Base-by-base conservation (phyloP, 23 tunicate genomes). In the Pegea sp. region DNA sequence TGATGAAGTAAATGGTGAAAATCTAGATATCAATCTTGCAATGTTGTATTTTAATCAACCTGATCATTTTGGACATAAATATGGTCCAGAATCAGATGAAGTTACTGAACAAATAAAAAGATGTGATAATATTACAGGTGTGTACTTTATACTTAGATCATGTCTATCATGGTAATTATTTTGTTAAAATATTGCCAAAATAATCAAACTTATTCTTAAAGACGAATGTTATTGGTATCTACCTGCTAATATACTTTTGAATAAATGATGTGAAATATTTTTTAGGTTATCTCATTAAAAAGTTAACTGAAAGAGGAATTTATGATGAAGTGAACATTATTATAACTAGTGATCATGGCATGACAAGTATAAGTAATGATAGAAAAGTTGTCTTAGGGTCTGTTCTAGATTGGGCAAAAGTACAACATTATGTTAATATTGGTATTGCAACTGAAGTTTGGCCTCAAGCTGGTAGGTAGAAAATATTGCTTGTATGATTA, bases 311-410 rank as follows among this genome's bases (percentile, higher is more conserved):
- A 46, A 60, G 48, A 43, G 57, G 59, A 16, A 24, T 81, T 26
- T 74, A 30, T 48, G 80, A 66, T 20, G 28, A 68, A 19, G 74
- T 81, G 18, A 72, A 81, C 53, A 71, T 81, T 4, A 81, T 81
- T 23, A 81, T 81, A 28, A 81, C 93, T 20, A 81, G 93, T 62
- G 93, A 81, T 49, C 93, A 81, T 61, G 93, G 93, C 44, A 66
- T 81, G 75, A 58, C 81, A 28, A 5, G 53, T 22, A 46, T 81
- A 46, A 62, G 46, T 29, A 53, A 72, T 51, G 44, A 43, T 0
- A 62, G 70, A 51, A 65, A 63, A 7, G 53, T 72, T 20, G 48
- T 76, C 7, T 30, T 81, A 3, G 56, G 56, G 1, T 67, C 69
- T 23, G 62, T 70, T 44, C 6, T 77, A 26, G 74, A 90, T 30